phyloP scores from a whole-genome alignment of 1,140 invertebrate genomes.

The silkworm (Bombyx mori) region DNA sequence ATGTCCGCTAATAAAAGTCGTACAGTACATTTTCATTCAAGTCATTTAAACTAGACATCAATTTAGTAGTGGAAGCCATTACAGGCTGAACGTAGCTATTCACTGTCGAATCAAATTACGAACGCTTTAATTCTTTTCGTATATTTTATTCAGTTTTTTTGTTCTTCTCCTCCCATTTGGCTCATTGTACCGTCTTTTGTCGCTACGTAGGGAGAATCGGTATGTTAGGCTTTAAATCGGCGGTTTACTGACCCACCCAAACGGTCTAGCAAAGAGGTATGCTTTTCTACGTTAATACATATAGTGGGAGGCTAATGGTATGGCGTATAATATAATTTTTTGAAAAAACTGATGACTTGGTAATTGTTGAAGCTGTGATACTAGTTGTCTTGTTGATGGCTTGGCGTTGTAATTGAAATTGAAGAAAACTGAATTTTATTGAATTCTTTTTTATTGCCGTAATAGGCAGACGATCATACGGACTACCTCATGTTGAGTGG shows the following conservation, averaged over 20 bases:
- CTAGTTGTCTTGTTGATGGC: too few relatives aligned
- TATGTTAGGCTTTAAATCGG: background rate
- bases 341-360: too few relatives aligned
- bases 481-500: too few relatives aligned
- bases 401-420: too few relatives aligned
- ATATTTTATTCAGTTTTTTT: conserved; percentile 12
- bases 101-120: conserved; percentile 16
- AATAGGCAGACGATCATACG: background rate
- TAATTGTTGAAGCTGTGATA: too few relatives aligned
- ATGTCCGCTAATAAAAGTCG: too few relatives aligned
- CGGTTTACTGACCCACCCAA: too few relatives aligned
- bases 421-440: background rate
- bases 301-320: background rate
- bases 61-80: conserved; percentile 2
- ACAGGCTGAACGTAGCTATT: conserved; percentile 13
- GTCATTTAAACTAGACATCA: too few relatives aligned
- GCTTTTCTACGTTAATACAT: too few relatives aligned
- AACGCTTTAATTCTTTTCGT: conserved; percentile 13
- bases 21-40: too few relatives aligned
- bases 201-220: background rate
- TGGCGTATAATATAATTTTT: background rate
- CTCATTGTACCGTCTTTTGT: conserved; percentile 7
- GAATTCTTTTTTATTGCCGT: background rate
- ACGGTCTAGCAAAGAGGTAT: too few relatives aligned
- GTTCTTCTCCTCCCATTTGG: conserved; percentile 11